Percentiles rank a stretch among this genome's conserved stretches.
Evolutionary conservation across 1,140 invertebrate genomes (phyloP).

Genomic region (Platorchestia sp.): DNA sequence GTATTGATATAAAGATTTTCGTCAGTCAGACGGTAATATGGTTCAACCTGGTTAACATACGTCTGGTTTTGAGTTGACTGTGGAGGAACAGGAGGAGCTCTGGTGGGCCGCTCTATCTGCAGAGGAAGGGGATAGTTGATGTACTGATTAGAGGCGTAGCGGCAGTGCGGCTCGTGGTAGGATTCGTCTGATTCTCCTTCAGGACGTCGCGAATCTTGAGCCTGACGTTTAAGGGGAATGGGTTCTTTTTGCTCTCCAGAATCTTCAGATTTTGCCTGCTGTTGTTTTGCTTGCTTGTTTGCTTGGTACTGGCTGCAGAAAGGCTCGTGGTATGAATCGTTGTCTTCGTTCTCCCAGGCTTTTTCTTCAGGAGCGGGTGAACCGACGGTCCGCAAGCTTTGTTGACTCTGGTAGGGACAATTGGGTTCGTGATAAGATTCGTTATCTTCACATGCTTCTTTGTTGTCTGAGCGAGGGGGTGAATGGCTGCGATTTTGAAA

Average conservation of each 20-base stretch:
- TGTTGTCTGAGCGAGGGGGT: conserved; percentile 1
- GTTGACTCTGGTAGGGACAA: conserved; percentile 40
- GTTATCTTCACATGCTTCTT: conserved; percentile 43
- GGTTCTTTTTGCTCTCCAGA: conserved; percentile 1
- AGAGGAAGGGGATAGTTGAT: conserved; percentile 42
- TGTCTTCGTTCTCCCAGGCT: not conserved
- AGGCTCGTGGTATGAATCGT: conserved; percentile 48
- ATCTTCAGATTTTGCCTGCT: conserved; percentile 7
- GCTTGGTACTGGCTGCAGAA: conserved; percentile 47
- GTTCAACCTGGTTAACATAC: conserved; percentile 49
- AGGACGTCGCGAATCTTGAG: not conserved
- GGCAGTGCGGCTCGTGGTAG: conserved; percentile 18
- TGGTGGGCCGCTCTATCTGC: conserved; percentile 6
- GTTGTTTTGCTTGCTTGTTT: conserved; percentile 28
- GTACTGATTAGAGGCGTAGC: conserved; percentile 40
- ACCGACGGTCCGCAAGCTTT: conserved; percentile 9
- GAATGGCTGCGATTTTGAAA: conserved; percentile 39
- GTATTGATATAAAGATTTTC: conserved; percentile 43
- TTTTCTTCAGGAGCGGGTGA: conserved; percentile 3
- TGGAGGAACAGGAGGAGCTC: conserved; percentile 44
- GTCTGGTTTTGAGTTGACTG: conserved; percentile 45
- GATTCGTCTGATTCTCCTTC: conserved; percentile 29
- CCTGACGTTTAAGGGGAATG: not conserved
- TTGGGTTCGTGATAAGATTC: conserved; percentile 47
- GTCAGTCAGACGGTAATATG: conserved; percentile 28